phyloP scores from a whole-genome alignment of 2,888 invertebrate genomes.

The Scrobipalpa atriplicella region DNA sequence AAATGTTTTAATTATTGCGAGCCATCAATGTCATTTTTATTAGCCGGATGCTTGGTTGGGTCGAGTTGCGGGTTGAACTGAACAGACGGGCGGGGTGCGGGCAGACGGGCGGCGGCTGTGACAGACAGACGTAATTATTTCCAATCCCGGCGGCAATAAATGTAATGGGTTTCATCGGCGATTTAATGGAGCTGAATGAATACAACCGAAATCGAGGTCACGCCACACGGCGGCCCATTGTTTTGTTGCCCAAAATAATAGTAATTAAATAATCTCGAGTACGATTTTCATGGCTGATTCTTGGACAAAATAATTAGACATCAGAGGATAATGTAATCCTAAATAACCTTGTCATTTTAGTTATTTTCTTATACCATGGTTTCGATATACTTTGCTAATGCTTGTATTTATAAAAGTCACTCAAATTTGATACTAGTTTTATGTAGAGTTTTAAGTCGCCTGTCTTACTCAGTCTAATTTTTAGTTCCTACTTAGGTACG shows the following conservation, averaged over 20 bases:
- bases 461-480: too few species aligned
- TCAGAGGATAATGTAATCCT: too few species aligned
- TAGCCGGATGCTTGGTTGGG: conserved; percentile 20
- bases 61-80: neutral
- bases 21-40: conserved; percentile 33
- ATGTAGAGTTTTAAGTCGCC: too few species aligned
- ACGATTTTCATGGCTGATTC: neutral
- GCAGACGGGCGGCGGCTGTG: conserved; percentile 36
- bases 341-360: too few species aligned
- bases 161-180: conserved; percentile 43
- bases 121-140: conserved; percentile 46
- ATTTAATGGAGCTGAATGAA: conserved; percentile 41
- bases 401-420: too few species aligned
- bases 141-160: conserved; percentile 41
- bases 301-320: too few species aligned
- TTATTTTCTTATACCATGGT: too few species aligned
- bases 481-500: too few species aligned
- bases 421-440: too few species aligned
- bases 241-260: neutral
- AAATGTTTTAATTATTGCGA: conserved; percentile 28
- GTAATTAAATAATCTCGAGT: neutral
- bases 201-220: conserved; percentile 25
- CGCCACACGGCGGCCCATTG: conserved; percentile 3
- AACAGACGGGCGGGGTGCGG: conserved; percentile 6
- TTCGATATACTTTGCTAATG: too few species aligned